Percentiles rank a stretch among this genome's conserved stretches.
Conservation (phyloP, 2,888 invertebrate genomes). For the Augiades crinisus region DNA sequence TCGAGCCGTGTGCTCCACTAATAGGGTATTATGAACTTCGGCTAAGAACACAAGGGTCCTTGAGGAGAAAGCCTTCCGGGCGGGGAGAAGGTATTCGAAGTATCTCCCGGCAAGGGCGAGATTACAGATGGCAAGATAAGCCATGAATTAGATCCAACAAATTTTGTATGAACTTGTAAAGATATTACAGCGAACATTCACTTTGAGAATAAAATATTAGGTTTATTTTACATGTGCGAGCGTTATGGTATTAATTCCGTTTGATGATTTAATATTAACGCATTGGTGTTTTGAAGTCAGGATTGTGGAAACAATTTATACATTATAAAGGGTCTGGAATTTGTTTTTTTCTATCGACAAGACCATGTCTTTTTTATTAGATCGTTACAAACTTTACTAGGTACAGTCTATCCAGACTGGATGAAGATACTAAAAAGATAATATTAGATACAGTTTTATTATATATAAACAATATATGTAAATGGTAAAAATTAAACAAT, state of each 20-base stretch:
- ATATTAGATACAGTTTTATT: no score
- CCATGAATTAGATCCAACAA: constrained; percentile 76
- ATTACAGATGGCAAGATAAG: constrained; percentile 80
- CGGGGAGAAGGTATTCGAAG: constrained; percentile 56
- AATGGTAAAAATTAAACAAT: no score
- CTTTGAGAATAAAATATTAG: constrained; percentile 75
- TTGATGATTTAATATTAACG: constrained; percentile 14
- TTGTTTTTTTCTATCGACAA: no score
- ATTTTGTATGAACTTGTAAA: constrained; percentile 76
- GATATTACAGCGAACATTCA: constrained; percentile 63
- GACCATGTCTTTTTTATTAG: no score
- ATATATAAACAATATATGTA: no score
- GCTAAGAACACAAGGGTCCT: constrained; percentile 60
- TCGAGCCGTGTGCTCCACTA: constrained; percentile 61
- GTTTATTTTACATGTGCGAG: constrained; percentile 54
- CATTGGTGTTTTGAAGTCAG: background rate
- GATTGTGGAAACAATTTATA: no score
- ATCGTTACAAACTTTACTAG: no score
- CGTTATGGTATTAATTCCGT: constrained; percentile 8
- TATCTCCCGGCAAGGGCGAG: constrained; percentile 60
- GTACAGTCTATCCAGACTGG: no score
- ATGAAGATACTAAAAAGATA: no score
- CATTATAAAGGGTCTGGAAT: no score
- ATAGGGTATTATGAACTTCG: constrained; percentile 79
- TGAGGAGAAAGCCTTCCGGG: constrained; percentile 34